phyloP scores from a whole-genome alignment of 2,888 invertebrate species.

The Drosophila emarginata region DNA sequence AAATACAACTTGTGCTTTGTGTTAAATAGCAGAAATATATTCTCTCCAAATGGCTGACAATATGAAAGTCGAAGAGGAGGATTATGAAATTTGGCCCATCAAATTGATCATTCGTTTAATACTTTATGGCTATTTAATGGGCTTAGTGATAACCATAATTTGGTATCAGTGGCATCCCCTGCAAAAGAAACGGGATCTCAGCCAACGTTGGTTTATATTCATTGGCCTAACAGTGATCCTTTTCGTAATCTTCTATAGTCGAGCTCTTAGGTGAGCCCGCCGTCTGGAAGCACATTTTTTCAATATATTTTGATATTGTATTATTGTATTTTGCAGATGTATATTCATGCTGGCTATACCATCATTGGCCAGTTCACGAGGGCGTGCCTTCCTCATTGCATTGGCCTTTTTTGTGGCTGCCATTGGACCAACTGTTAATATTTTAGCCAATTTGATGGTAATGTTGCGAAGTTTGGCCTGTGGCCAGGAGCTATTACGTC shows the following conservation, averaged over 20 bases:
- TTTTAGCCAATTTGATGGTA: constrained; percentile 88
- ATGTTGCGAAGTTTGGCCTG: constrained; percentile 89
- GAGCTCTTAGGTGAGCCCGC: constrained; percentile 69
- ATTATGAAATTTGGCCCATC: constrained; percentile 34
- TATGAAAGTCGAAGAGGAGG: neutral
- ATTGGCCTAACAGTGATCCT: constrained; percentile 33
- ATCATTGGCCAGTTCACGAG: constrained; percentile 90
- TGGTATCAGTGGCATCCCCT: constrained; percentile 58
- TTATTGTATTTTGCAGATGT: constrained; percentile 83
- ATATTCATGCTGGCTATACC: constrained; percentile 88
- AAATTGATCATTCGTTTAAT: constrained; percentile 37
- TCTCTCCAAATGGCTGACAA: neutral
- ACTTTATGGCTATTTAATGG: constrained; percentile 63
- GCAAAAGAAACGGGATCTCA: constrained; percentile 17
- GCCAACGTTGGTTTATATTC: constrained; percentile 15
- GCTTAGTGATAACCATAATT: constrained; percentile 52
- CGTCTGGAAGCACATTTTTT: too few relatives aligned
- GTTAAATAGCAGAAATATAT: neutral
- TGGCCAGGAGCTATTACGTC: constrained; percentile 89
- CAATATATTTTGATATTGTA: too few relatives aligned
- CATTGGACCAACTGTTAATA: constrained; percentile 90
- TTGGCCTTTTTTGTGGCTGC: constrained; percentile 89
- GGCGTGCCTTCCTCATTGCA: constrained; percentile 89
- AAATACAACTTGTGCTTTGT: neutral
- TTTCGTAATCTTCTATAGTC: constrained; percentile 58